Conservation (phyloP, 2,113 vertebrate species). For the Muntiacus reevesi region DNA sequence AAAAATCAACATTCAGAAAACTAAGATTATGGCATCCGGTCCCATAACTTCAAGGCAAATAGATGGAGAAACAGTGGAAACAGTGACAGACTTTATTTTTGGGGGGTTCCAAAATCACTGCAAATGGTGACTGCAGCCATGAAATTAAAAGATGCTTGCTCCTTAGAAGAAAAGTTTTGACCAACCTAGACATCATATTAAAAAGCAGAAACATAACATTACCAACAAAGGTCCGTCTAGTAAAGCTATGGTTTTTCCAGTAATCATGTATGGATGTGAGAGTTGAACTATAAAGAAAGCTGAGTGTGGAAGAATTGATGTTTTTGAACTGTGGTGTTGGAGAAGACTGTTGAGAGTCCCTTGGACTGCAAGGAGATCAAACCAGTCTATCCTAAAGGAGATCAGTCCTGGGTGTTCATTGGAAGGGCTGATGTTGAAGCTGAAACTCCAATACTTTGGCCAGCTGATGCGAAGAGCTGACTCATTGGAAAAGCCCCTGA, state of each 20-base stretch:
- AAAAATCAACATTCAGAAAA: background rate
- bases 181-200: background rate
- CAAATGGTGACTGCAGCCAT: background rate
- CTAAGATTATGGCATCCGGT: background rate
- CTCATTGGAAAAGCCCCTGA: background rate
- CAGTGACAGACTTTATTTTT: background rate
- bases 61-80: background rate
- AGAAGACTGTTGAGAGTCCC: background rate
- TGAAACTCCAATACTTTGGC: background rate
- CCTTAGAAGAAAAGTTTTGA: background rate
- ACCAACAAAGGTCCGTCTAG: background rate
- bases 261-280: background rate
- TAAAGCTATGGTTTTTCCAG: background rate
- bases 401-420: background rate
- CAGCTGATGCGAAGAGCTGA: background rate
- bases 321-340: background rate
- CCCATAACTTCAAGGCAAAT: background rate
- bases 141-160: background rate
- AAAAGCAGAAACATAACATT: background rate
- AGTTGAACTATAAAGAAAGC: background rate
- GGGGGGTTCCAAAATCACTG: background rate
- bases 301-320: rapidly evolving
- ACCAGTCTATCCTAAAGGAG: background rate
- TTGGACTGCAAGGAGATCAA: background rate
- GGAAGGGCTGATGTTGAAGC: background rate